phyloP scores from a whole-genome alignment of 2,113 vertebrate species.

The Arizona elegans region DNA sequence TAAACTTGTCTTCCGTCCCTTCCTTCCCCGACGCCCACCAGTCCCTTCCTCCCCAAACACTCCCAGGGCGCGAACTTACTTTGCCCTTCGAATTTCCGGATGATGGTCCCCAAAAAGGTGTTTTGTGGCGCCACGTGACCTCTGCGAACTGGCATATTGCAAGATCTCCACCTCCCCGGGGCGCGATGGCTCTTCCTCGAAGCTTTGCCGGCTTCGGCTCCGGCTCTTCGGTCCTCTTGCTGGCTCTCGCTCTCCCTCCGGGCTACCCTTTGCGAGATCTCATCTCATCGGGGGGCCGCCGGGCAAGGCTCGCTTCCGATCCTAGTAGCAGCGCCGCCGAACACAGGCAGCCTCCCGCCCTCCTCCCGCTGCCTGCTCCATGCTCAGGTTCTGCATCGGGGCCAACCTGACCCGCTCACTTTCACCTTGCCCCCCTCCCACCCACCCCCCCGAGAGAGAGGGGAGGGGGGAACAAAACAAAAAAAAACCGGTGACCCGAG shows the following conservation, averaged over 20 bases:
- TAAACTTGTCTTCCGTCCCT: background rate
- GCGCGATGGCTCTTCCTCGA: constrained; percentile 45
- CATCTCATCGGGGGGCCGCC: constrained; percentile 66
- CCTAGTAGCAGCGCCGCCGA: background rate
- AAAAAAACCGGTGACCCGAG: background rate
- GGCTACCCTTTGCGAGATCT: constrained; percentile 68
- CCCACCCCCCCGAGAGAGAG: no score
- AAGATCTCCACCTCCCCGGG: constrained; percentile 50
- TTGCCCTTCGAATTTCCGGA: constrained; percentile 99
- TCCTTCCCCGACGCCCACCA: background rate
- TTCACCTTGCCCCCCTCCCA: background rate
- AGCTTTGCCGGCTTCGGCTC: background rate
- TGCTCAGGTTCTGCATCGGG: background rate
- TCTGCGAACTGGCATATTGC: constrained; percentile 96
- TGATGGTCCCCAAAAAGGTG: constrained; percentile 97
- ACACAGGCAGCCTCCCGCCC: background rate
- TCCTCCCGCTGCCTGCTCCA: background rate
- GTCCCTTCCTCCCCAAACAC: no score
- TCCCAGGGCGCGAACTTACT: constrained; percentile 83
- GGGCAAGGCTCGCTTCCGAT: background rate
- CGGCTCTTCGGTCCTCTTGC: background rate
- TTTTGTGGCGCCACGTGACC: constrained; percentile 99
- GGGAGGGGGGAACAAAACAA: no score
- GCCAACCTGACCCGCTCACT: background rate
- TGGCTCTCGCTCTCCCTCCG: constrained; percentile 60